Conservation (phyloP, 2,113 vertebrate species). For the Myotis lucifugus region DNA sequence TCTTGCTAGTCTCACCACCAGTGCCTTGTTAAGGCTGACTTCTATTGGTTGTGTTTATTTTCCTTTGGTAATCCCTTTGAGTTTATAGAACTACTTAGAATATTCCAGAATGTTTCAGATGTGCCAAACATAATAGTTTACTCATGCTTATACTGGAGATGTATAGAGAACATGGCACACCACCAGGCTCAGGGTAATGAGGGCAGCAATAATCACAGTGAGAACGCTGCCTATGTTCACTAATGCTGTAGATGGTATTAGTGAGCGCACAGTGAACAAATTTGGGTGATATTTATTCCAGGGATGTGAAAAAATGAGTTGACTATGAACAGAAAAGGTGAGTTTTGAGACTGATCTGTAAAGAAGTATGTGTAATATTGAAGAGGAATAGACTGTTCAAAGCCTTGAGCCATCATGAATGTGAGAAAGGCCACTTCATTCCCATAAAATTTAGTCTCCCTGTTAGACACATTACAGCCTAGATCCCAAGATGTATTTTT, state of each 20-base stretch:
- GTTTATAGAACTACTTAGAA: background rate
- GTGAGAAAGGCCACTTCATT: constrained; percentile 8
- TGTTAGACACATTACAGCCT: constrained; percentile 63
- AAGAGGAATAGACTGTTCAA: constrained; percentile 25
- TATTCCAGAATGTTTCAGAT: constrained; percentile 1
- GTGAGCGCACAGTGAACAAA: background rate
- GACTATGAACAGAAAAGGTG: background rate
- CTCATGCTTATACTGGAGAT: background rate
- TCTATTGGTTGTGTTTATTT: background rate
- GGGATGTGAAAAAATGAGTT: background rate
- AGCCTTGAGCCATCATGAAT: background rate
- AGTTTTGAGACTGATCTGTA: background rate
- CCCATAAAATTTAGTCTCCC: constrained; percentile 53
- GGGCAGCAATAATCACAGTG: background rate
- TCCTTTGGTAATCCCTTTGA: background rate
- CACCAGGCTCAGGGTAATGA: background rate
- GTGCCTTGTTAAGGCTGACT: background rate
- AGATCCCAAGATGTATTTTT: constrained; percentile 75
- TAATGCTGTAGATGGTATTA: background rate
- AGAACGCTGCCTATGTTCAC: background rate
- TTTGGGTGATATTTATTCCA: background rate
- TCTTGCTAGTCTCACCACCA: background rate
- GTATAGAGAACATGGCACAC: background rate
- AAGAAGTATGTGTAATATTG: background rate
- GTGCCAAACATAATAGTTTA: background rate